These are phyloP conservation scores for Venustoraphidia nigricollis DNA, from an alignment of 2,888 invertebrate genomes.

Conservation along the genomic window DNA sequence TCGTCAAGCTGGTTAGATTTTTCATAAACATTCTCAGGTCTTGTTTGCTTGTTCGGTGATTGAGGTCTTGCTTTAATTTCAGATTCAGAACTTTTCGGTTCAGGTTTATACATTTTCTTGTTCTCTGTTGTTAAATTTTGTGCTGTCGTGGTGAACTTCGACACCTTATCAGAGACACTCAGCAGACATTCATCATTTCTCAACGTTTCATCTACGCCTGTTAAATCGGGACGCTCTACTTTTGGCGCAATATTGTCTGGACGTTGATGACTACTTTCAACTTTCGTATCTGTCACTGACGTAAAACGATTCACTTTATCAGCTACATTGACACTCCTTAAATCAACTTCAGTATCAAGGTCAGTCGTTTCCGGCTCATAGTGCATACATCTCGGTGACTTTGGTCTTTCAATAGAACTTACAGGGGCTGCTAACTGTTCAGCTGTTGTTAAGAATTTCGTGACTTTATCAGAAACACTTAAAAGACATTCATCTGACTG, in stretches of 20 bases:
- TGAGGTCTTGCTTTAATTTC: conserved; percentile 3
- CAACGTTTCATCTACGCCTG: conserved; percentile 35
- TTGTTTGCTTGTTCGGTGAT: too few relatives aligned
- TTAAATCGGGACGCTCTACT: conserved; percentile 32
- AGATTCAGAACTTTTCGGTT: conserved; percentile 22
- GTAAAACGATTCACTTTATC: conserved; percentile 6
- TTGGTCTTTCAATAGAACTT: conserved; percentile 5
- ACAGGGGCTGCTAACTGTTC: conserved; percentile 22
- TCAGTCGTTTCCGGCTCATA: too few relatives aligned
- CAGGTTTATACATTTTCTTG: conserved; percentile 12
- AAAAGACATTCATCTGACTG: conserved; percentile 38
- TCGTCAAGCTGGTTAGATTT: conserved; percentile 9
- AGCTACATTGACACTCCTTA: conserved; percentile 10
- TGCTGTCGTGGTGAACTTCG: conserved; percentile 42
- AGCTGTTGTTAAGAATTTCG: conserved; percentile 39
- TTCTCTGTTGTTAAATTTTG: conserved; percentile 22
- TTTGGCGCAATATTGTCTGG: conserved; percentile 23
- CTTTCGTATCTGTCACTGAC: conserved; percentile 10
- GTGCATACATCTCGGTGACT: too few relatives aligned
- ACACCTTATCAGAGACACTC: conserved; percentile 53
- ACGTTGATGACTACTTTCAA: conserved; percentile 18
- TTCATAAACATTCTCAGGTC: too few relatives aligned
- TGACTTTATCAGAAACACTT: conserved; percentile 50
- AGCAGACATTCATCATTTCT: conserved; percentile 45
- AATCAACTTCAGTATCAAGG: too few relatives aligned